Conservation (phyloP, 2,113 vertebrate genomes). For the Todiramphus chloris region DNA sequence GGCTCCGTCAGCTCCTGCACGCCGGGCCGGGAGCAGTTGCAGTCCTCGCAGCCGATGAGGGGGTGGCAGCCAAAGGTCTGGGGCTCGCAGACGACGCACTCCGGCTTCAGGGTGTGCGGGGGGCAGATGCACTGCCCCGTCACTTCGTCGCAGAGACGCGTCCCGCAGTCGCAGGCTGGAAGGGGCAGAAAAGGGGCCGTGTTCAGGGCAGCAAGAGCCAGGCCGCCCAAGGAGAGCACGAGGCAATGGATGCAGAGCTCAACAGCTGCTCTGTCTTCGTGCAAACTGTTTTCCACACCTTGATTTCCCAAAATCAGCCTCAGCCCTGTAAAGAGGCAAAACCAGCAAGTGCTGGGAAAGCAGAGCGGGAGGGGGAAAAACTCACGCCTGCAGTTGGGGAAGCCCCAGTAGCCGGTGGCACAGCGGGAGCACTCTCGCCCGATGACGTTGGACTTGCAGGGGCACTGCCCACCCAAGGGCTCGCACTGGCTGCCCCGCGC, state of each 20-base stretch:
- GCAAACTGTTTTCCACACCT: background rate
- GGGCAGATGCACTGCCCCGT: conserved; percentile 93
- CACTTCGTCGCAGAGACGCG: conserved; percentile 87
- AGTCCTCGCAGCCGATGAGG: conserved; percentile 90
- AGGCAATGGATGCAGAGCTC: background rate
- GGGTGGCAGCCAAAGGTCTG: conserved; percentile 95
- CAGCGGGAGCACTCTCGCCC: conserved; percentile 94
- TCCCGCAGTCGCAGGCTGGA: conserved; percentile 90
- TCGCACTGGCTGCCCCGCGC: conserved; percentile 83
- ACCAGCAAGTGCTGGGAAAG: background rate
- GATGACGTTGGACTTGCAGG: conserved; percentile 87
- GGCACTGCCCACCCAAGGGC: conserved; percentile 89
- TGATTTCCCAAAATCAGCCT: background rate
- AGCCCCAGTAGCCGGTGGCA: conserved; percentile 93
- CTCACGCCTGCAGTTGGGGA: conserved; percentile 95
- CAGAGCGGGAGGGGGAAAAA: accelerated
- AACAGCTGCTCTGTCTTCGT: background rate
- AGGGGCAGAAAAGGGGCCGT: background rate
- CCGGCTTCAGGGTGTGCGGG: conserved; percentile 85
- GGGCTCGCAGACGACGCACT: conserved; percentile 88
- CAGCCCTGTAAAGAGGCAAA: background rate
- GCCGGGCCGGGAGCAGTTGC: conserved; percentile 88
- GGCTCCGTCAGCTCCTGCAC: conserved; percentile 75
- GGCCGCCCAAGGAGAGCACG: background rate
- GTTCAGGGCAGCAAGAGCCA: background rate